Evolutionary conservation across 2,888 invertebrate species (phyloP).

Genomic region (Halictus ligatus): DNA sequence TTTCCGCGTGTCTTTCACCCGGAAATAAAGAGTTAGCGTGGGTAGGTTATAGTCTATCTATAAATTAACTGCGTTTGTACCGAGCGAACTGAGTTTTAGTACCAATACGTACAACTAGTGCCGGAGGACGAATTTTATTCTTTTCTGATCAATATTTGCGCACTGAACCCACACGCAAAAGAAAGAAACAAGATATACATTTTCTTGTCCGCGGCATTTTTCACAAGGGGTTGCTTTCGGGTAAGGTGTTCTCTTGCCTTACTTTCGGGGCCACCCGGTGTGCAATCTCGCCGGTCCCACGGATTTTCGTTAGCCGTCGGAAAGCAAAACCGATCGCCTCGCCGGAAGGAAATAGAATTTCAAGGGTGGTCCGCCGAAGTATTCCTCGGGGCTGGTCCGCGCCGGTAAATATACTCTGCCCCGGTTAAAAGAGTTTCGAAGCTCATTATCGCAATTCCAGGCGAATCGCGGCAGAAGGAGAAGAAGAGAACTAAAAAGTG

Average conservation of each 20-base stretch:
- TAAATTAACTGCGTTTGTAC: too few relatives aligned
- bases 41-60: too few relatives aligned
- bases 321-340: slow-evolving; percentile 24
- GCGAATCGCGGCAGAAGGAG: slow-evolving; percentile 22
- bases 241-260: too few relatives aligned
- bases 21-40: too few relatives aligned
- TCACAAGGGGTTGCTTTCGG: too few relatives aligned
- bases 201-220: too few relatives aligned
- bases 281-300: not conserved
- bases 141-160: too few relatives aligned
- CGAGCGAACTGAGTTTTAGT: too few relatives aligned
- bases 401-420: slow-evolving; percentile 16
- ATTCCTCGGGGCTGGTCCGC: slow-evolving; percentile 13
- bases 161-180: too few relatives aligned
- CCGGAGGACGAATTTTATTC: too few relatives aligned
- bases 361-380: slow-evolving; percentile 12
- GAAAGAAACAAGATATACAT: too few relatives aligned
- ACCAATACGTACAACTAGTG: too few relatives aligned
- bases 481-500: not conserved
- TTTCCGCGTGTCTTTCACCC: not conserved
- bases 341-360: slow-evolving; percentile 50
- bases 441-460: slow-evolving; percentile 58
- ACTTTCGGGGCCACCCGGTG: not conserved
- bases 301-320: slow-evolving; percentile 35
- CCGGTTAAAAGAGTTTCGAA: slow-evolving; percentile 56